Evolutionary conservation across 2,888 invertebrate species (phyloP).

Genomic region (Gibbula magus): DNA sequence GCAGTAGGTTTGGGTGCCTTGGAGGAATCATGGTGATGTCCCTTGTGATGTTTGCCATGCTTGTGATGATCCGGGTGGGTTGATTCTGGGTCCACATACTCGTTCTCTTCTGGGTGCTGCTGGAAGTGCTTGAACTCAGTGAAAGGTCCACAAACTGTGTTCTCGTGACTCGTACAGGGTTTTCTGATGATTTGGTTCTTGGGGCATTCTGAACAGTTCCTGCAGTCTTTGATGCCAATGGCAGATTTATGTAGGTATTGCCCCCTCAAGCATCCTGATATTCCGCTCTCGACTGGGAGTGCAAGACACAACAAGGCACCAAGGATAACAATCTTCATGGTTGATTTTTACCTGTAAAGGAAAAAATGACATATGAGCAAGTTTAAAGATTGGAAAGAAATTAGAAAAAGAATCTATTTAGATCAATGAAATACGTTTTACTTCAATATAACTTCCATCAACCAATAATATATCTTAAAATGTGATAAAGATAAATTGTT

Average conservation of each 20-base stretch:
- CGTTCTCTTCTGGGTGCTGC: slow-evolving; percentile 22
- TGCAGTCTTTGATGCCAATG: slow-evolving; percentile 16
- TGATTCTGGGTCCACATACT: not conserved
- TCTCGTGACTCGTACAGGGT: slow-evolving; percentile 36
- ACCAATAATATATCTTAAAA: no score
- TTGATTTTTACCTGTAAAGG: not conserved
- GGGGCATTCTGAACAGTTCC: slow-evolving; percentile 39
- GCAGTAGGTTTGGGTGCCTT: not conserved
- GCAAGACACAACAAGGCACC: not conserved
- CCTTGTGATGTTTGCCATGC: not conserved
- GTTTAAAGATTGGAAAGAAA: no score
- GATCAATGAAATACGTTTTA: no score
- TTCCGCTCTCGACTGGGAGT: not conserved
- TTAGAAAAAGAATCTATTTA: no score
- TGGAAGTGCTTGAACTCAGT: slow-evolving; percentile 41
- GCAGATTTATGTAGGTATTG: not conserved
- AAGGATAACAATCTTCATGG: not conserved
- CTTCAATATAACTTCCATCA: no score
- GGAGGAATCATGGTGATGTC: not conserved
- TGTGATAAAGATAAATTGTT: no score
- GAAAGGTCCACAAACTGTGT: slow-evolving; percentile 48
- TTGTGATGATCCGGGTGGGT: not conserved
- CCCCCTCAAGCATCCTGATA: not conserved
- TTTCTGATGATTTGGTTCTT: slow-evolving; percentile 44
- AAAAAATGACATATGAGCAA: no score